Evolutionary conservation across 64 coral and sea anemone genomes (phyloP).

Genomic region (Catalaphyllia jardinei): DNA sequence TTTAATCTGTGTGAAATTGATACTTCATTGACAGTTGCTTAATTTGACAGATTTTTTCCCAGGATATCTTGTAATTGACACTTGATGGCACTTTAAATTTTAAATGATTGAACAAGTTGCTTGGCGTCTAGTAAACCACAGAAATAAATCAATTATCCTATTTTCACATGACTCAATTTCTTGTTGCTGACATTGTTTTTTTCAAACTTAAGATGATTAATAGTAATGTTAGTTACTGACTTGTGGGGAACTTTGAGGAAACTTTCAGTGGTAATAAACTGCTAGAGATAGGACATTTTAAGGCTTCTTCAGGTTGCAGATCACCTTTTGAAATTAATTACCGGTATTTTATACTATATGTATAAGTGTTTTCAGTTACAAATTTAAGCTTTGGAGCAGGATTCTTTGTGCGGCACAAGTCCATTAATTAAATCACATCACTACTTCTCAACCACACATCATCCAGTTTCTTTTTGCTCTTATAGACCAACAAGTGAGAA

Average conservation of each 20-base stretch:
- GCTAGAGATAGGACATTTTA: no score
- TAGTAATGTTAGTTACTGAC: neutral
- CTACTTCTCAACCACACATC: no score
- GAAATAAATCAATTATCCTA: neutral
- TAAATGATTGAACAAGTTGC: neutral
- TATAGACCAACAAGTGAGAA: no score
- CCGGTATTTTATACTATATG: no score
- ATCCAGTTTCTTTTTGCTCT: no score
- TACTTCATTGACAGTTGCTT: neutral
- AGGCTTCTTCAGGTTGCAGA: no score
- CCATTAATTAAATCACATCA: no score
- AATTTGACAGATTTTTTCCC: neutral
- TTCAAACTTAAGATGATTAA: neutral
- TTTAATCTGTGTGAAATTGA: neutral
- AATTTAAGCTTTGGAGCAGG: no score
- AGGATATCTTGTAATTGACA: neutral
- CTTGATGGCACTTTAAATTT: conserved; percentile 21
- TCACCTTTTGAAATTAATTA: no score
- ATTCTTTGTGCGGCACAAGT: no score
- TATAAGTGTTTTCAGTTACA: no score
- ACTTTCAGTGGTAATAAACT: no score
- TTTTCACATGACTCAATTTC: neutral
- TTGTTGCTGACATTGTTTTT: neutral
- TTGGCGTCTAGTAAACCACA: neutral
- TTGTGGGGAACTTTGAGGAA: neutral